A percentile compares a stretch with the other conserved stretches of the same genome.
Evolutionary conservation across 92 coral and sea anemone species (phyloP).

Genomic region (Paragorgia papillata): DNA sequence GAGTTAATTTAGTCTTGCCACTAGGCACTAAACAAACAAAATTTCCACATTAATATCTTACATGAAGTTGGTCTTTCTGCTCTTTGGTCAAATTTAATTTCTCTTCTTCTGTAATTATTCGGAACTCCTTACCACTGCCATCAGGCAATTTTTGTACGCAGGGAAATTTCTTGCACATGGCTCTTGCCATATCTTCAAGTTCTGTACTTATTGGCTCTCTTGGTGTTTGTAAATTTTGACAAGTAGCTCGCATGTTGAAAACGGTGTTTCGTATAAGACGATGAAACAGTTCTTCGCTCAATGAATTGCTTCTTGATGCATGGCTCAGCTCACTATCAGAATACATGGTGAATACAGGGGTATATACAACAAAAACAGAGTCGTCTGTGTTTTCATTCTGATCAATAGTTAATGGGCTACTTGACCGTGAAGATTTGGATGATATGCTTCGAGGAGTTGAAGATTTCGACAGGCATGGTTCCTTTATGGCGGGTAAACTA

Average conservation of each 20-base stretch:
- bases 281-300: neutral
- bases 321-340: neutral
- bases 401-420: too few relatives aligned
- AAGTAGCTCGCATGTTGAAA: neutral
- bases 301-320: neutral
- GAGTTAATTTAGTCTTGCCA: too few relatives aligned
- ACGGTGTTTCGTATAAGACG: constrained; percentile 1
- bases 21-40: neutral
- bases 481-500: too few relatives aligned
- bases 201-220: constrained; percentile 8
- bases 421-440: neutral
- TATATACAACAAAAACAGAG: neutral
- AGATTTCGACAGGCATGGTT: too few relatives aligned
- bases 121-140: neutral
- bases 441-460: neutral
- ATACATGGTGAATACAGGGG: neutral
- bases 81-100: neutral
- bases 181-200: constrained; percentile 22
- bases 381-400: neutral
- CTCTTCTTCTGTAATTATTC: neutral
- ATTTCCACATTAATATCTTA: constrained; percentile 2
- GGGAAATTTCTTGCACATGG: neutral
- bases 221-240: neutral
- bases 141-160: neutral
- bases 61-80: constrained; percentile 15